phyloP scores from a whole-genome alignment of 2,113 vertebrate genomes.

The Taurulus bubalis region DNA sequence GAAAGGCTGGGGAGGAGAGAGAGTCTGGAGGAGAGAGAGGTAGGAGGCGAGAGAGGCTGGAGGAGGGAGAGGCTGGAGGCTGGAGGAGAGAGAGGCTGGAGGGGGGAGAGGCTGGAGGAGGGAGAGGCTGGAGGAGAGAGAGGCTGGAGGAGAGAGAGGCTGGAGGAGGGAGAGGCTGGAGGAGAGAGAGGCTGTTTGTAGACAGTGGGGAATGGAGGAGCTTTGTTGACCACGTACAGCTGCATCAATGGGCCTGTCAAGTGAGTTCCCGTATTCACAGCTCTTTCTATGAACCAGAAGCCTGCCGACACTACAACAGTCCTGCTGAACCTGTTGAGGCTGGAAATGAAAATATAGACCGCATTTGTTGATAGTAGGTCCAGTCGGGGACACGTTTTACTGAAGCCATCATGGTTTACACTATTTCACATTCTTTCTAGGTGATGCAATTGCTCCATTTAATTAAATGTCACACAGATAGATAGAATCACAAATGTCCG shows the following conservation, averaged over 20 bases:
- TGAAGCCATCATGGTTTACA: neutral
- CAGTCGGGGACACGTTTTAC: neutral
- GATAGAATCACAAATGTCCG: slow-evolving; percentile 3
- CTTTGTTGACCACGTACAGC: slow-evolving; percentile 44
- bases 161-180: neutral
- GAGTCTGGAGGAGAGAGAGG: too few relatives aligned
- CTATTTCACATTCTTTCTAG: neutral
- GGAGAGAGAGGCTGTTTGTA: slow-evolving; percentile 33
- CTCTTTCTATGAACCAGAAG: slow-evolving; percentile 1
- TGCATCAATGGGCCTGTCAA: slow-evolving; percentile 50
- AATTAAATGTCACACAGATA: slow-evolving; percentile 1
- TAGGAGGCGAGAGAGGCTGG: too few relatives aligned
- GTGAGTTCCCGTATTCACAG: slow-evolving; percentile 28
- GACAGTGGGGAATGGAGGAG: slow-evolving; percentile 28
- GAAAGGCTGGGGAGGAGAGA: too few relatives aligned
- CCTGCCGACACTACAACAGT: too few relatives aligned
- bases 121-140: too few relatives aligned
- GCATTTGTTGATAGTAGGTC: neutral
- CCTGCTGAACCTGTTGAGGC: neutral
- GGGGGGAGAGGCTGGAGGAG: too few relatives aligned
- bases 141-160: too few relatives aligned
- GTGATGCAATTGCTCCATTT: neutral
- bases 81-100: too few relatives aligned
- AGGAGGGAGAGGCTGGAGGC: too few relatives aligned
- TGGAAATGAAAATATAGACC: neutral